These are phyloP conservation scores for Diadegma fenestrale DNA, from an alignment of 2,888 invertebrate genomes.

Conservation along the genomic window DNA sequence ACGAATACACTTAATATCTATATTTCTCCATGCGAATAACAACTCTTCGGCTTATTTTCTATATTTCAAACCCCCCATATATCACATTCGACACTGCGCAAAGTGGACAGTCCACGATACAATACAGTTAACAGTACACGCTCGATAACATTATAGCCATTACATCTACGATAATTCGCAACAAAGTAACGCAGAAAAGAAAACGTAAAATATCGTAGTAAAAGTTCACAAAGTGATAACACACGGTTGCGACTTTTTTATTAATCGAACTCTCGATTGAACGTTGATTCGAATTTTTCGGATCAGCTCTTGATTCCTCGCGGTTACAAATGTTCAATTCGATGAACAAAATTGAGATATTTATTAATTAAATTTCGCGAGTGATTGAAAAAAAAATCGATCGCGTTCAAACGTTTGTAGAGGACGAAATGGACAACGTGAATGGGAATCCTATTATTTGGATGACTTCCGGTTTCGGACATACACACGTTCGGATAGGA, in stretches of 20 bases:
- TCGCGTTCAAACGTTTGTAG: not conserved
- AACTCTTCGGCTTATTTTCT: slow-evolving; percentile 36
- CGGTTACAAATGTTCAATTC: too few relatives aligned
- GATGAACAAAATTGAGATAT: too few relatives aligned
- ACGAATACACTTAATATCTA: slow-evolving; percentile 23
- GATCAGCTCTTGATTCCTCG: too few relatives aligned
- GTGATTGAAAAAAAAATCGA: not conserved
- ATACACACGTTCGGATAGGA: too few relatives aligned
- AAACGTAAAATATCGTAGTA: not conserved
- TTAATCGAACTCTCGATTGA: not conserved
- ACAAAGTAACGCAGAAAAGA: not conserved
- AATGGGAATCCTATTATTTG: not conserved
- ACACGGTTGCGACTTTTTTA: not conserved
- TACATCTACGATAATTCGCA: not conserved
- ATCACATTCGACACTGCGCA: slow-evolving; percentile 29
- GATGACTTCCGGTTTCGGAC: not conserved
- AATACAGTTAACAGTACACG: not conserved
- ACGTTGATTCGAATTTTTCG: not conserved
- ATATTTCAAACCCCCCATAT: slow-evolving; percentile 15
- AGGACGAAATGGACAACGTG: too few relatives aligned
- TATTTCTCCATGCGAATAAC: slow-evolving; percentile 4
- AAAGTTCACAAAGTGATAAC: not conserved
- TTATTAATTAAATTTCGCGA: too few relatives aligned
- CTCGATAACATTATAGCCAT: not conserved
- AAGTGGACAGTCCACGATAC: slow-evolving; percentile 18